Base-by-base conservation (phyloP, 2,113 vertebrate genomes). In the Anser brachyrhynchus region DNA sequence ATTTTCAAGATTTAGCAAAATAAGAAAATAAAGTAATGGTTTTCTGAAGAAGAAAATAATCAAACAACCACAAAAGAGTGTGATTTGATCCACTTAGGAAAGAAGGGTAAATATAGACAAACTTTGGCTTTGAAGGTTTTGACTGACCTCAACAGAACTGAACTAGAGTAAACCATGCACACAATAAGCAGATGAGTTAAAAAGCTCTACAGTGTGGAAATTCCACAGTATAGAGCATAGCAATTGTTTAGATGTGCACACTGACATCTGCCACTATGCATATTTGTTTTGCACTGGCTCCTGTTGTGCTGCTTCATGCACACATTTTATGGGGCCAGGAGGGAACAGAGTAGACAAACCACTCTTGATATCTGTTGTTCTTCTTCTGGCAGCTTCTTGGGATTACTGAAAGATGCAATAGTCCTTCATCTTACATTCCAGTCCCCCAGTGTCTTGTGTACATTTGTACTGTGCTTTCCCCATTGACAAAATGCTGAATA, bases 171-270 rank as follows among this genome's bases (percentile, higher is more conserved):
- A 96, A 96, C 76, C 4, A 5, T n/a, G 31, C 23, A 75, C 35
- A 96, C 90, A 96, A 90, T 84, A 84, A 93, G 58, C 52, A 93
- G 83, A 94, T 76, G 90, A 94, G 73, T 81, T 96, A 83, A 92
- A 96, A 94, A 85, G 66, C 71, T 71, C 62, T 72, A 90, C 51
- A 66, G 72, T 61, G 70, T 90, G 85, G 90, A 94, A 96, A 97
- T 97, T 96, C 95, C 93, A 72, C 59, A 69, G 72, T 75, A 83
- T 33, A 11, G 2, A 75, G 90, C 90, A 90, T 87, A 75, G 64
- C 52, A 95, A 93, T 96, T 96, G 94, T 93, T 97, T 95, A 87
- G 91, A 90, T 1, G 52, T 70, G 83, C 89, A 80, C 69, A n/a
- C 31, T 93, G 86, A 87, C 87, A 91, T 96, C 92, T 96, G 87